Evolutionary conservation across 2,888 invertebrate genomes (phyloP).

Genomic region (Eledone cirrhosa): DNA sequence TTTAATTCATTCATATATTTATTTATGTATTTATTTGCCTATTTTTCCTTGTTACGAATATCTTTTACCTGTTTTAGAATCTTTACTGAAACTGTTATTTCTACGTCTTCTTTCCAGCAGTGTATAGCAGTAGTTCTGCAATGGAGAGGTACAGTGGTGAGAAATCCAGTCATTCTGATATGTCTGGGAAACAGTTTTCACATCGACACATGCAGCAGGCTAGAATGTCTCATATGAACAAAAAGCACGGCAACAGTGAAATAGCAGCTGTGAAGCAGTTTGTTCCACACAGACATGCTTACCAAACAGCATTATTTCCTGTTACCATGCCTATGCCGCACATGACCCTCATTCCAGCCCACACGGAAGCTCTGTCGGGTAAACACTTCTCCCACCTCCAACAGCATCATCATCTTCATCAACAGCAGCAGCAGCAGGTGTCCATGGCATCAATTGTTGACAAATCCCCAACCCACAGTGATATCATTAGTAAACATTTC

Average conservation of each 20-base stretch:
- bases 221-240: slow-evolving; percentile 23
- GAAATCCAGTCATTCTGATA: background rate
- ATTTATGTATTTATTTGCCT: too few relatives aligned
- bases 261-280: background rate
- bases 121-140: too few relatives aligned
- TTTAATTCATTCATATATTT: too few relatives aligned
- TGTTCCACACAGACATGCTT: background rate
- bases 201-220: slow-evolving; percentile 14
- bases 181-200: slow-evolving; percentile 5
- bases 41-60: too few relatives aligned
- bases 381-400: slow-evolving; percentile 21
- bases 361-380: slow-evolving; percentile 9
- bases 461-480: too few relatives aligned
- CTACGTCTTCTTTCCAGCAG: too few relatives aligned
- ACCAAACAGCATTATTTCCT: background rate
- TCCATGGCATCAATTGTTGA: too few relatives aligned
- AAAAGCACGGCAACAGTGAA: background rate
- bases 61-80: too few relatives aligned
- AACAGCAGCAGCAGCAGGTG: too few relatives aligned
- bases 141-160: slow-evolving; percentile 8
- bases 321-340: slow-evolving; percentile 4
- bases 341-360: slow-evolving; percentile 22
- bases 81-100: too few relatives aligned
- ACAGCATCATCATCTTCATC: too few relatives aligned
- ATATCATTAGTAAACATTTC: too few relatives aligned